These are phyloP conservation scores for Penaeus vannamei DNA, from an alignment of 1,140 invertebrate species.

Conservation along the genomic window DNA sequence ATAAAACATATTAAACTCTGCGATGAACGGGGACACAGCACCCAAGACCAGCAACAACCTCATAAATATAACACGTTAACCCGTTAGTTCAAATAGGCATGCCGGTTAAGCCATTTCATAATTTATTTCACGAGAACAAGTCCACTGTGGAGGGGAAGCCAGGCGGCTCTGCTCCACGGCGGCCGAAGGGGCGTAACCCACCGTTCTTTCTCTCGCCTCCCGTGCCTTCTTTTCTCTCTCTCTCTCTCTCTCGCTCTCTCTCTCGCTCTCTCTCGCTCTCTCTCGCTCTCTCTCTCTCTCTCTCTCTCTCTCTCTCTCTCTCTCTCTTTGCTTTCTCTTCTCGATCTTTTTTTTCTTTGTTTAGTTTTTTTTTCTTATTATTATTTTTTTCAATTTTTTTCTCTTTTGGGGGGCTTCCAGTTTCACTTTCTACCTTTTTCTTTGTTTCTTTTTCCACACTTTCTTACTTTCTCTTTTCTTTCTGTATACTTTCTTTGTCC, in stretches of 20 bases:
- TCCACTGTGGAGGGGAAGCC: too few species aligned
- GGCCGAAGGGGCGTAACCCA: too few species aligned
- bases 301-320: background rate
- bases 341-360: background rate
- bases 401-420: background rate
- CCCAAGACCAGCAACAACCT: too few species aligned
- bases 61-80: too few species aligned
- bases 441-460: background rate
- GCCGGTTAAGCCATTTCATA: too few species aligned
- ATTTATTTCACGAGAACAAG: too few species aligned
- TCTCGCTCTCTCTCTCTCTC: constrained; percentile 3
- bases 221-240: background rate
- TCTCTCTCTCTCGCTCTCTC: constrained; percentile 1
- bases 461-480: background rate
- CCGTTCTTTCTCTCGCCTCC: background rate
- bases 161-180: too few species aligned
- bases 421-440: background rate
- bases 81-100: too few species aligned
- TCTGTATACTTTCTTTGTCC: background rate
- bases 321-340: constrained; percentile 1
- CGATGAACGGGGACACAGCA: too few species aligned
- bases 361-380: constrained; percentile 19
- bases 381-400: background rate
- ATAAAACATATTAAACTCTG: too few species aligned
- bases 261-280: background rate